phyloP scores from a whole-genome alignment of 2,113 vertebrate species.

The Hemiprocne comata region DNA sequence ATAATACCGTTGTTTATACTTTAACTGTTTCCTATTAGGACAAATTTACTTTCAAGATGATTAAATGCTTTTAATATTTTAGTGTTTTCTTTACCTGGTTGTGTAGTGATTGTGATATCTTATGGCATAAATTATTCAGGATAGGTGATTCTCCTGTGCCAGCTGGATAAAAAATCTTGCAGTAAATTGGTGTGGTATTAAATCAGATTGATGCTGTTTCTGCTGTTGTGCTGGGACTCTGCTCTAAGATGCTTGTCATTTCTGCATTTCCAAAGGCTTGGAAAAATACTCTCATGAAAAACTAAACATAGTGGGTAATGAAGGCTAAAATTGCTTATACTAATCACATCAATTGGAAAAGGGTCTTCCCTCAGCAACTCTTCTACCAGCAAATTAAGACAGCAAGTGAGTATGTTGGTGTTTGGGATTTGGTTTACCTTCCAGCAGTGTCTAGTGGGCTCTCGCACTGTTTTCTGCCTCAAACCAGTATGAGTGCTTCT shows the following conservation, averaged over 20 bases:
- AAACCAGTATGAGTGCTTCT: not conserved
- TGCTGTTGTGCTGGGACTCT: constrained; percentile 10
- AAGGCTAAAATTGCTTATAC: constrained; percentile 44
- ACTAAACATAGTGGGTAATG: constrained; percentile 52
- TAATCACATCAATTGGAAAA: constrained; percentile 35
- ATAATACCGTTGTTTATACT: not conserved
- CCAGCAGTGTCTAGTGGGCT: not conserved
- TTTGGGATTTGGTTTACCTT: not conserved
- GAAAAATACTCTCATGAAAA: constrained; percentile 55
- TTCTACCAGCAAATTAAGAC: constrained; percentile 28
- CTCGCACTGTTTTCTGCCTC: not conserved
- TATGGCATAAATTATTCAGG: not conserved
- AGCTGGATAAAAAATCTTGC: constrained; percentile 37
- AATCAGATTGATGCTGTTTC: constrained; percentile 19
- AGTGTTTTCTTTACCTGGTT: constrained; percentile 20
- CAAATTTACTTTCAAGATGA: constrained; percentile 31
- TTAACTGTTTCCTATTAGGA: not conserved
- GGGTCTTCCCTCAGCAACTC: constrained; percentile 39
- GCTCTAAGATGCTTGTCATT: constrained; percentile 23
- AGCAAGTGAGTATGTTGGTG: not conserved
- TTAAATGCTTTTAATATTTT: constrained; percentile 36
- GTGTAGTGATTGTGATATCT: constrained; percentile 35
- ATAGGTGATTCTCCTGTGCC: constrained; percentile 56
- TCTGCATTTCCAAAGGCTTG: constrained; percentile 60
- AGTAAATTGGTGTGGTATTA: constrained; percentile 5